These are phyloP conservation scores for Craseonycteris thonglongyai DNA, from an alignment of 2,113 vertebrate species.

Conservation along the genomic window DNA sequence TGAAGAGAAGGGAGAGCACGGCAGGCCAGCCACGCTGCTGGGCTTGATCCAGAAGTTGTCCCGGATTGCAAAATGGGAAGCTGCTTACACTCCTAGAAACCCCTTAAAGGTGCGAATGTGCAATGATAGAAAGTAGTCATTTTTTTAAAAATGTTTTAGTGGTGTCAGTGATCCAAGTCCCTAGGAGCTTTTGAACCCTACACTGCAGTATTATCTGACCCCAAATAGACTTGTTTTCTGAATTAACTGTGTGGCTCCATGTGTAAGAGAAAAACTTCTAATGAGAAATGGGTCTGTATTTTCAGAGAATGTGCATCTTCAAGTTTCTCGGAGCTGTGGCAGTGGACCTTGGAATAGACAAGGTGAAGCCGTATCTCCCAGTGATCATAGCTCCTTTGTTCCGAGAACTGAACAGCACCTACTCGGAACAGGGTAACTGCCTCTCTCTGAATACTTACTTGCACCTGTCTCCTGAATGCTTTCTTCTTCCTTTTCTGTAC, in stretches of 20 bases:
- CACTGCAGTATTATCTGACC: background rate
- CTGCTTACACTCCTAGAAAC: conserved; percentile 89
- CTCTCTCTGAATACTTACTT: background rate
- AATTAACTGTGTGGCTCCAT: background rate
- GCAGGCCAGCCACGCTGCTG: conserved; percentile 82
- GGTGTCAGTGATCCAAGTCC: background rate
- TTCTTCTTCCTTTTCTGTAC: background rate
- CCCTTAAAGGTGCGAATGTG: conserved; percentile 86
- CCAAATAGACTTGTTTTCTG: background rate
- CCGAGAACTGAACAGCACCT: conserved; percentile 96
- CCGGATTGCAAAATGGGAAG: conserved; percentile 90
- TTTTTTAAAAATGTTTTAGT: background rate
- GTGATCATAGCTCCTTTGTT: conserved; percentile 89
- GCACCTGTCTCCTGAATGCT: background rate
- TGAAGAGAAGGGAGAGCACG: conserved; percentile 68
- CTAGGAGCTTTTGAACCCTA: background rate
- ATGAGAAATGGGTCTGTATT: background rate
- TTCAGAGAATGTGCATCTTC: conserved; percentile 94
- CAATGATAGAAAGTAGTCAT: background rate
- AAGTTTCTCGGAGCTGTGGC: conserved; percentile 96
- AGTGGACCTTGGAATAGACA: conserved; percentile 90
- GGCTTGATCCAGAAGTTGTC: conserved; percentile 93
- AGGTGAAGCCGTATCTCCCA: conserved; percentile 86
- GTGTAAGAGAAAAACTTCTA: background rate
- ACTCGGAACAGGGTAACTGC: conserved; percentile 90